Conservation (phyloP, 2,888 invertebrate species). For the Brachyopa scutellaris region DNA sequence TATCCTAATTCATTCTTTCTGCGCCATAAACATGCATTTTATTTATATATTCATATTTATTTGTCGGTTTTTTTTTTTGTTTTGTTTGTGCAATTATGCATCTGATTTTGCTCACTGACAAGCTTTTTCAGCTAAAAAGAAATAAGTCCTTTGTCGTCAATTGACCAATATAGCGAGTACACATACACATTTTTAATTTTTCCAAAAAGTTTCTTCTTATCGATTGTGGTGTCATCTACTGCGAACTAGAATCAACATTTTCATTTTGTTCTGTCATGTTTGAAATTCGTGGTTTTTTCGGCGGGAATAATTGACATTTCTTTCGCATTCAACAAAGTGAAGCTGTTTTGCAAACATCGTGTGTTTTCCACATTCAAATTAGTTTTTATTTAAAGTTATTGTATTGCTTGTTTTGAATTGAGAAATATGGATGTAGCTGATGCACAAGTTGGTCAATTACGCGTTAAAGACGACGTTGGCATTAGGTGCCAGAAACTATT, state of each 20-base stretch:
- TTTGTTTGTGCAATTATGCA: too few relatives aligned
- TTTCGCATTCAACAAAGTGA: conserved; percentile 13
- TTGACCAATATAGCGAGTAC: too few relatives aligned
- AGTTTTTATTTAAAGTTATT: neutral
- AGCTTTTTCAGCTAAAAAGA: too few relatives aligned
- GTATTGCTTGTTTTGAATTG: neutral
- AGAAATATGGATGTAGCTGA: conserved; percentile 91
- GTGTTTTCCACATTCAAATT: neutral
- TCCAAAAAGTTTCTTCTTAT: too few relatives aligned
- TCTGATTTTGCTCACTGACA: too few relatives aligned
- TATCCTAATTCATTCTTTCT: too few relatives aligned
- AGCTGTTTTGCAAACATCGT: conserved; percentile 46
- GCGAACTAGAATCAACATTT: neutral
- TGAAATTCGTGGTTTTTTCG: conserved; percentile 25
- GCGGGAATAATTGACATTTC: conserved; percentile 55
- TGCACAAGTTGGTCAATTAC: conserved; percentile 87
- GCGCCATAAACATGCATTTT: too few relatives aligned
- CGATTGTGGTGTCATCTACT: conserved; percentile 2
- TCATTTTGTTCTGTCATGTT: neutral
- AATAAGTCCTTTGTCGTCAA: too few relatives aligned
- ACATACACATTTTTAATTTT: too few relatives aligned
- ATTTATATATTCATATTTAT: too few relatives aligned
- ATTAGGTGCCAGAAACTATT: conserved; percentile 97
- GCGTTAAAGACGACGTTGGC: conserved; percentile 95
- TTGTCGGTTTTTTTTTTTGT: too few relatives aligned